These are phyloP conservation scores for Apolygus lucorum DNA, from an alignment of 1,140 invertebrate genomes.

Conservation along the genomic window DNA sequence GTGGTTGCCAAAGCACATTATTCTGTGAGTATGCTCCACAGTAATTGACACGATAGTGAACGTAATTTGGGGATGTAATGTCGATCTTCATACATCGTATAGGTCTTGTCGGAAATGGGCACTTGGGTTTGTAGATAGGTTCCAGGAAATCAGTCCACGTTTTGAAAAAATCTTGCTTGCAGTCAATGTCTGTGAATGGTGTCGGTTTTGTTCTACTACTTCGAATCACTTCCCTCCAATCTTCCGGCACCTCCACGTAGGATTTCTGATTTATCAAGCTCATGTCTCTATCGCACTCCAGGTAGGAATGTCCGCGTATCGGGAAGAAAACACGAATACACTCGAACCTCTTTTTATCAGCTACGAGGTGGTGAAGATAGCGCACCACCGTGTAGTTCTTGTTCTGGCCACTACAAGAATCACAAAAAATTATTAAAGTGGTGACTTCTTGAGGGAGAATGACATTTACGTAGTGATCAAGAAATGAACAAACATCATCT, in stretches of 20 bases:
- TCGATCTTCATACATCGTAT: no score
- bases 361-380: slow-evolving; percentile 30
- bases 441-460: slow-evolving; percentile 22
- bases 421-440: slow-evolving; percentile 30
- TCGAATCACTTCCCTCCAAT: no score
- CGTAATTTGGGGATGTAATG: no score
- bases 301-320: slow-evolving; percentile 30
- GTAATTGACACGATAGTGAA: no score
- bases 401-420: slow-evolving; percentile 31
- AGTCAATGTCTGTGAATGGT: no score
- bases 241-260: slow-evolving; percentile 22
- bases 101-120: no score
- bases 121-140: no score
- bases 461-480: slow-evolving; percentile 26
- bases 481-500: slow-evolving; percentile 30
- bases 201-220: no score
- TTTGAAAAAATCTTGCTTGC: no score
- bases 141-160: no score
- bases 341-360: slow-evolving; percentile 25
- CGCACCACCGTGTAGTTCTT: slow-evolving; percentile 28
- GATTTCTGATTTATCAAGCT: slow-evolving; percentile 27
- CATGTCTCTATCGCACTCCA: slow-evolving; percentile 31
- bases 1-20: no score
- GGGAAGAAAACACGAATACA: slow-evolving; percentile 29
- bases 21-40: no score